Conservation (phyloP, 2,113 vertebrate genomes). For the Zapus hudsonius region DNA sequence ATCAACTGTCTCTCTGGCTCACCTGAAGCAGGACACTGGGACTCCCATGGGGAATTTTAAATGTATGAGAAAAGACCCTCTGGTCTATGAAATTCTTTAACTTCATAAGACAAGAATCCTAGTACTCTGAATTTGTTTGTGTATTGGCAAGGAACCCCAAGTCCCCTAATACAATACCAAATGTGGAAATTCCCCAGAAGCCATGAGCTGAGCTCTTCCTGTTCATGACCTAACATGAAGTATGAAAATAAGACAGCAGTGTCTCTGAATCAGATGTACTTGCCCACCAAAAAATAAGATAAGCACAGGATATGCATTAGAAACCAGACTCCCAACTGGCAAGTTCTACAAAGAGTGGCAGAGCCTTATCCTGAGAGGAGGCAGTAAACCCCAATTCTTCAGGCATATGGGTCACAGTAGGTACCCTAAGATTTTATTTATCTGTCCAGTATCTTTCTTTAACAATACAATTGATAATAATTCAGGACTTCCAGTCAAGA, state of each 20-base stretch:
- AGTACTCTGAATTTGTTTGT: too few species aligned
- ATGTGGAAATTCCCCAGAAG: neutral
- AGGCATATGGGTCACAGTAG: neutral
- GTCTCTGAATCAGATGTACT: neutral
- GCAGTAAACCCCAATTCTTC: neutral
- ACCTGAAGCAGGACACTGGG: too few species aligned
- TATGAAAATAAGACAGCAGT: neutral
- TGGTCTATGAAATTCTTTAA: too few species aligned
- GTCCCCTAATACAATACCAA: too few species aligned
- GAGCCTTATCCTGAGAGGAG: neutral
- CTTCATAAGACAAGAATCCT: too few species aligned
- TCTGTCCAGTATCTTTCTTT: neutral
- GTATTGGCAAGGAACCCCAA: too few species aligned
- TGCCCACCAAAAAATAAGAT: neutral
- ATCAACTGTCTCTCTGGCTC: too few species aligned
- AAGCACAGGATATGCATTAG: neutral
- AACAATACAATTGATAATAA: neutral
- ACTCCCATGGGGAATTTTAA: too few species aligned
- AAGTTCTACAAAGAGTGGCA: neutral
- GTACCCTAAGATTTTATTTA: neutral
- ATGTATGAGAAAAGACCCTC: too few species aligned
- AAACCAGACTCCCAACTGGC: neutral
- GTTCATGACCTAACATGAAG: neutral
- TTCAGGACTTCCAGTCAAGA: too few species aligned
- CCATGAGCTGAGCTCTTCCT: neutral